phyloP scores from a whole-genome alignment of 2,797 vertebrate genomes.

The Gobio occitaniae region DNA sequence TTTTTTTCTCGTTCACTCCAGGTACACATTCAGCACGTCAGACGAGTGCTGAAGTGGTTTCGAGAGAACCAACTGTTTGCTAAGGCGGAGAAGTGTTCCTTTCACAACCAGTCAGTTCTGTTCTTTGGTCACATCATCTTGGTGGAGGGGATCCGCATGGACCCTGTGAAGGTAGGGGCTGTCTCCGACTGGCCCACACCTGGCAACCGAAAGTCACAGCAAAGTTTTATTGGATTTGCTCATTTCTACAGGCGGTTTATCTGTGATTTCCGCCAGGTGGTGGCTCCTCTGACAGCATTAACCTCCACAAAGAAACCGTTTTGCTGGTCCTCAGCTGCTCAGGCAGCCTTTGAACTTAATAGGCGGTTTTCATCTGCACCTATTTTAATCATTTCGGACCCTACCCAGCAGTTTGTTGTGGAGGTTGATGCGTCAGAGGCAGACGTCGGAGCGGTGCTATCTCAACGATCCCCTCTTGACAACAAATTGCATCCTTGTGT shows the following conservation, averaged over 20 bases:
- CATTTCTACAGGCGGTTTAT: background rate
- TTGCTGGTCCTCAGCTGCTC: background rate
- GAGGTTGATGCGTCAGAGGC: background rate
- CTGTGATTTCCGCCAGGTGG: background rate
- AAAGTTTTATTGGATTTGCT: background rate
- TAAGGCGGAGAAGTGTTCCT: too few species aligned
- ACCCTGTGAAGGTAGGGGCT: background rate
- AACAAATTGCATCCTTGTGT: background rate
- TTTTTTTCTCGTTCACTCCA: too few species aligned
- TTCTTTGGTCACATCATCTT: too few species aligned
- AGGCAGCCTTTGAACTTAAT: background rate
- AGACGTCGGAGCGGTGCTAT: background rate
- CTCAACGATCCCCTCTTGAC: background rate
- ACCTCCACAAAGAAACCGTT: background rate
- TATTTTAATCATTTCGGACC: background rate
- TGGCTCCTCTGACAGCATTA: background rate
- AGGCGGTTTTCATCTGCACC: background rate
- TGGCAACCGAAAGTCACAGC: background rate
- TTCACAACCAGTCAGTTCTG: too few species aligned
- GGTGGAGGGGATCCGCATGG: background rate
- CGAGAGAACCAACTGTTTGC: too few species aligned
- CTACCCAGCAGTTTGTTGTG: background rate
- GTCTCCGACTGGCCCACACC: background rate
- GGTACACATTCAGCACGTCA: too few species aligned
- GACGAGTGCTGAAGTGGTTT: too few species aligned